Evolutionary conservation across 2,797 vertebrate genomes (phyloP).

Genomic region (Pseudochirops corinnae): DNA sequence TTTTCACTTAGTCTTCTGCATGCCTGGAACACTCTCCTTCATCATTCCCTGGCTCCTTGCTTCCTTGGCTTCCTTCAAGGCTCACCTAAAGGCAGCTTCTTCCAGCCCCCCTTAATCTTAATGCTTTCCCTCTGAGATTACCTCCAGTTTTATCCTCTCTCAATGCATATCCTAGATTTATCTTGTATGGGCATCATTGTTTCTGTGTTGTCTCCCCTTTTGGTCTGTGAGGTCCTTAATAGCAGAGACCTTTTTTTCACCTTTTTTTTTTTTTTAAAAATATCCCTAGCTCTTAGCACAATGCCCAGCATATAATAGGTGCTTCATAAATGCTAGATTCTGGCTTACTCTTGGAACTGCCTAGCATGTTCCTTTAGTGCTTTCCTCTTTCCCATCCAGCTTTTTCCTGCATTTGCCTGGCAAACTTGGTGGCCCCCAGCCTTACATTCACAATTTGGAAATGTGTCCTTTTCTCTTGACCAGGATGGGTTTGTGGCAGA

Average conservation of each 20-base stretch:
- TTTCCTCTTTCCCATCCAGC: constrained; percentile 5
- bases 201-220: not conserved
- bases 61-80: not conserved
- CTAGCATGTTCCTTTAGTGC: not conserved
- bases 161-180: not conserved
- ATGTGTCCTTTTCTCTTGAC: constrained; percentile 51
- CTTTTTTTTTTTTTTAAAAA: not conserved
- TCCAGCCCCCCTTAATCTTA: not conserved
- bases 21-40: not conserved
- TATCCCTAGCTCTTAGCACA: not conserved
- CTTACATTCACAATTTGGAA: constrained; percentile 29
- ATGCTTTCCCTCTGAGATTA: not conserved
- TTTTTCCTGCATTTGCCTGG: constrained; percentile 29
- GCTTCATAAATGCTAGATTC: not conserved
- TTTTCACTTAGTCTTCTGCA: not conserved
- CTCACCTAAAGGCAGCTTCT: not conserved
- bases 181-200: not conserved
- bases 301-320: not conserved
- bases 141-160: not conserved
- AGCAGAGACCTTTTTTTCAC: not conserved
- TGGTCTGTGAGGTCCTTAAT: not conserved
- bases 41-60: too few species aligned
- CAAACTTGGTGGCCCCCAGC: constrained; percentile 40
- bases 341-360: not conserved
- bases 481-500: constrained; percentile 66